A percentile compares a stretch with the other conserved stretches of the same genome.
Evolutionary conservation across 2,888 invertebrate genomes (phyloP).

Genomic region (Mythimna impura): DNA sequence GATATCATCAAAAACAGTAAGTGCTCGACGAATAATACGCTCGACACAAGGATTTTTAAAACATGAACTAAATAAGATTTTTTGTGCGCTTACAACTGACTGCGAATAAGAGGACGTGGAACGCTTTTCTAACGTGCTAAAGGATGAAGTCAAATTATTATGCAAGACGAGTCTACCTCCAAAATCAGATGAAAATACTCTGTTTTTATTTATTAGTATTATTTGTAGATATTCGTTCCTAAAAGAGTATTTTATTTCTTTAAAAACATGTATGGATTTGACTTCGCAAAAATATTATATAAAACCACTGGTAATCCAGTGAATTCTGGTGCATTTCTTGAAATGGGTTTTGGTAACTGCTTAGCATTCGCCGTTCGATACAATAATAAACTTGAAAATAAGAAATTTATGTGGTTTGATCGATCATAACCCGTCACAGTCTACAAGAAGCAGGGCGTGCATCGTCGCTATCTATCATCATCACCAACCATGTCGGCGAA

Average conservation of each 20-base stretch:
- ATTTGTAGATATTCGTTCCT: background rate
- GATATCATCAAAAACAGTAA: constrained; percentile 61
- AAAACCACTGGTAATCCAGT: no score
- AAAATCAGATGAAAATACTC: background rate
- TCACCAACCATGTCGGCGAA: background rate
- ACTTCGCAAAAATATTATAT: no score
- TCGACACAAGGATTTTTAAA: constrained; percentile 26
- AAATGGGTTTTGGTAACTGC: background rate
- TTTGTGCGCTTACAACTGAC: background rate
- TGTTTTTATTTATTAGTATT: background rate
- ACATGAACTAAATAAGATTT: constrained; percentile 3
- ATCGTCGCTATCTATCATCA: background rate
- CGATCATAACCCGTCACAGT: background rate
- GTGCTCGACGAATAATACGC: constrained; percentile 34
- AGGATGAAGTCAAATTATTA: background rate
- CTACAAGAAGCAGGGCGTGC: background rate
- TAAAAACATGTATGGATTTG: no score
- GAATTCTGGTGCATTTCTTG: no score
- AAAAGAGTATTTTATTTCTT: no score
- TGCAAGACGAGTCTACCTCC: background rate
- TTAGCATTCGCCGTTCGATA: background rate
- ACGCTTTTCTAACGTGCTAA: background rate
- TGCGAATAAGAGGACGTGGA: background rate
- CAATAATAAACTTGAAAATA: background rate
- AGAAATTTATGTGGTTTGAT: background rate